These are phyloP conservation scores for Phyllostomus hastatus DNA, from an alignment of 2,113 vertebrate genomes.

Conservation along the genomic window DNA sequence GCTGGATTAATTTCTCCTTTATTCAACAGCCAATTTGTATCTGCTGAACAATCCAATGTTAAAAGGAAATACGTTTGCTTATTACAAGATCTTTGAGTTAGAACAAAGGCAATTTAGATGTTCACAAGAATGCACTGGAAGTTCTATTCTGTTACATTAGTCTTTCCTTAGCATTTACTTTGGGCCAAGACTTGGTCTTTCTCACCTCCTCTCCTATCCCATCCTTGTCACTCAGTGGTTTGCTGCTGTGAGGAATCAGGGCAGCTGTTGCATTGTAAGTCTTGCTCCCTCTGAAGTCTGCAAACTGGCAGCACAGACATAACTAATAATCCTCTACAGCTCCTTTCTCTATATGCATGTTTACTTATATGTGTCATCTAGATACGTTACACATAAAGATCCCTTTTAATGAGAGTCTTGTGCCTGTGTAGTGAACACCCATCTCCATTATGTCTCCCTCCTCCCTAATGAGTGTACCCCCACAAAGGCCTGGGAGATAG, in stretches of 20 bases:
- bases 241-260: background rate
- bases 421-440: background rate
- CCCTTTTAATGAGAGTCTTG: background rate
- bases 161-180: background rate
- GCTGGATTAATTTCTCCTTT: background rate
- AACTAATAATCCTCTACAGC: background rate
- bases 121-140: background rate
- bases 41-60: background rate
- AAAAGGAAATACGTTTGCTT: background rate
- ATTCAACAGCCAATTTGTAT: background rate
- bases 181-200: background rate
- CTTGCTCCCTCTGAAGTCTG: background rate
- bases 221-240: background rate
- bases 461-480: background rate
- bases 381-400: background rate
- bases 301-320: background rate
- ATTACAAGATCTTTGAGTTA: background rate
- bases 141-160: background rate
- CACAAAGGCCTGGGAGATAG: background rate
- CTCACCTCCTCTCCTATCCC: background rate
- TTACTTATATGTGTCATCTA: background rate
- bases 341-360: background rate
- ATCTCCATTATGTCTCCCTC: background rate
- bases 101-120: background rate
- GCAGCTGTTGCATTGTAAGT: background rate